Base-by-base conservation (phyloP, 2,888 invertebrate species). In the Clostera curtula region DNA sequence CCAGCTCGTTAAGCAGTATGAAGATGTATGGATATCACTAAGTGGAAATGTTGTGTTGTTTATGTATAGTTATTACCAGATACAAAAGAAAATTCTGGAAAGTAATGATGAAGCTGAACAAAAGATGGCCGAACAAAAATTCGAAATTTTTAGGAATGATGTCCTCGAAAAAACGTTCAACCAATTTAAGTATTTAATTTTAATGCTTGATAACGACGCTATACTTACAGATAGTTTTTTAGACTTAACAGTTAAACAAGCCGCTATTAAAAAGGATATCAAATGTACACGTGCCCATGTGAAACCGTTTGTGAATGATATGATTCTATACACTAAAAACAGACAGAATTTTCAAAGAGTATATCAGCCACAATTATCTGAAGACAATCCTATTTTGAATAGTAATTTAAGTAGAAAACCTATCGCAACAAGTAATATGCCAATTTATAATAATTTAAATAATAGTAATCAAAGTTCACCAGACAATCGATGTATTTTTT, bases 311-410 rank as follows among this genome's bases (percentile, higher is more conserved):
- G 59, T 48, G 27, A 12, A 16, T 5, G 56, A 66, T 30, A 35
- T 70, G 43, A 18, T 67, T 12, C 7, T 11, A 5, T 69, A 65
- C 65, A 29, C 44, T 7, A 58, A 57, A 38, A 51, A 44, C 38
- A 41, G 20, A 15, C 13, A 26, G 9, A 3, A 11, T 12, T 23
- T 38, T 6, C 26, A 34, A 7, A 17, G 12, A 12, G 25, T 26
- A 6, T 25, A 12, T 3, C 6, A 3, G 9, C 6, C 13, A 5
- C 2, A 3, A 23, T 2, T 9, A 5, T 22, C 19, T 8, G 22
- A 31, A 24, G 12, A 26, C 6, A 34, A 43, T 13, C n/a, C n/a
- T 2, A 3, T 23, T n/a, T 31, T 47, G 23, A 48, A 17, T n/a
- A 12, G 30, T 19, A 29, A 27, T 15, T 16, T 43, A 17, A 4